Evolutionary conservation across 2,113 vertebrate species (phyloP).

Genomic region (Mellivora capensis): DNA sequence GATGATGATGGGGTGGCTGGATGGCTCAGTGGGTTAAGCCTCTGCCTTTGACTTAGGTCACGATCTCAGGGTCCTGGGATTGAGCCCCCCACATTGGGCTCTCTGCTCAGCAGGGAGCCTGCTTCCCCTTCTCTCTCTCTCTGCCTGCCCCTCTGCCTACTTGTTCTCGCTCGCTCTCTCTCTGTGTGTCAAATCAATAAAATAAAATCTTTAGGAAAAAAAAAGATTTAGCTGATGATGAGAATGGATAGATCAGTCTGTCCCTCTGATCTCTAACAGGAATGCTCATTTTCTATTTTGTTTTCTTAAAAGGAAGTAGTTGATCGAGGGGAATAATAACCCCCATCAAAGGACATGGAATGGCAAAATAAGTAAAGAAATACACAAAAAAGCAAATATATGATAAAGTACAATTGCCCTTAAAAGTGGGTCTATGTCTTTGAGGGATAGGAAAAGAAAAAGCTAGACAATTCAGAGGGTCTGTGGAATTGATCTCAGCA

Average conservation of each 20-base stretch:
- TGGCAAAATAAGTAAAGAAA: neutral
- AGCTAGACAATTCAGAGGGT: neutral
- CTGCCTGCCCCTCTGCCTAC: too few species aligned
- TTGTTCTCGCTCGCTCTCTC: too few species aligned
- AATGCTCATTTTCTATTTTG: neutral
- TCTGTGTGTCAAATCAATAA: too few species aligned
- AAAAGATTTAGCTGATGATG: neutral
- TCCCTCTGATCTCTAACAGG: neutral
- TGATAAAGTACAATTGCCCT: neutral
- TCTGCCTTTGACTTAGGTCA: too few species aligned
- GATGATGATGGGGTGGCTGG: neutral
- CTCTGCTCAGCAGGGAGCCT: too few species aligned
- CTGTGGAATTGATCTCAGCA: constrained; percentile 47
- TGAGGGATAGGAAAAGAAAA: neutral
- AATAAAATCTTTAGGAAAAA: too few species aligned
- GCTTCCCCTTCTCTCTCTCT: too few species aligned
- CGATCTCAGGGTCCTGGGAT: too few species aligned
- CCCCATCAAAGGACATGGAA: neutral
- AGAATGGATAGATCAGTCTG: neutral
- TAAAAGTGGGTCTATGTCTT: neutral
- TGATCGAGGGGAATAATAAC: neutral
- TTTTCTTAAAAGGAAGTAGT: neutral
- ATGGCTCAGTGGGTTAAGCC: too few species aligned
- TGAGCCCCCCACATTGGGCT: too few species aligned
- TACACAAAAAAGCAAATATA: neutral